These are phyloP conservation scores for Ormyrus rosae DNA, from an alignment of 2,888 invertebrate species.

Conservation along the genomic window DNA sequence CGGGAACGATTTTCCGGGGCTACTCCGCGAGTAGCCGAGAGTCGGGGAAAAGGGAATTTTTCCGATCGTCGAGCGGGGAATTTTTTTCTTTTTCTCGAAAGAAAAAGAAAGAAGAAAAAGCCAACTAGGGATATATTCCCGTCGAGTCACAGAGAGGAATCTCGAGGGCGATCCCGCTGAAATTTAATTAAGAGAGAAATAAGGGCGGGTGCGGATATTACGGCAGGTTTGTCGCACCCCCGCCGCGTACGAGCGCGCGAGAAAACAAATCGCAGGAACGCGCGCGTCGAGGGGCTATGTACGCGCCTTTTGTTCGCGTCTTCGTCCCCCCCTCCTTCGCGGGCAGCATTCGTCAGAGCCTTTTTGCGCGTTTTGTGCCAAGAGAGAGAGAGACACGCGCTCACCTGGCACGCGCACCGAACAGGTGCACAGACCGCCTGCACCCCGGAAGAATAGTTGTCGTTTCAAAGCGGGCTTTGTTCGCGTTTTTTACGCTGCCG, in stretches of 20 bases:
- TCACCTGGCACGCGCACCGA: too few relatives aligned
- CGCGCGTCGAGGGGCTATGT: constrained; percentile 11
- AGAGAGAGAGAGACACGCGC: too few relatives aligned
- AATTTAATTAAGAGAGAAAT: constrained; percentile 48
- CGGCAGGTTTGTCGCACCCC: constrained; percentile 24
- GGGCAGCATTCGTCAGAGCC: too few relatives aligned
- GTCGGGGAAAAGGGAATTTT: background rate
- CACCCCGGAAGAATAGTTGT: too few relatives aligned
- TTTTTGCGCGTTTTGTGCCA: too few relatives aligned
- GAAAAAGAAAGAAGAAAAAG: background rate
- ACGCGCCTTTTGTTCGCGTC: constrained; percentile 31
- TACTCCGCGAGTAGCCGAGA: background rate
- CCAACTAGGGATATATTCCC: constrained; percentile 8
- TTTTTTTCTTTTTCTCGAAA: background rate
- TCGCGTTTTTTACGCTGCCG: too few relatives aligned
- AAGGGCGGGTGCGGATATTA: constrained; percentile 14
- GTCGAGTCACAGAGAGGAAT: background rate
- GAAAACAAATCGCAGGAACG: constrained; percentile 45
- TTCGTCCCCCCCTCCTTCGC: too few relatives aligned
- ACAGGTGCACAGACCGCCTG: too few relatives aligned
- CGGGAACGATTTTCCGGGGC: constrained; percentile 24
- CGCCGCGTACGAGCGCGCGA: background rate
- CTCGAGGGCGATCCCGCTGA: constrained; percentile 10
- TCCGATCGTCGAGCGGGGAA: background rate
- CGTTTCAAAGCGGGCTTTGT: too few relatives aligned